Conservation (phyloP, 1,140 invertebrate species). For the Meloidogyne chitwoodi region DNA sequence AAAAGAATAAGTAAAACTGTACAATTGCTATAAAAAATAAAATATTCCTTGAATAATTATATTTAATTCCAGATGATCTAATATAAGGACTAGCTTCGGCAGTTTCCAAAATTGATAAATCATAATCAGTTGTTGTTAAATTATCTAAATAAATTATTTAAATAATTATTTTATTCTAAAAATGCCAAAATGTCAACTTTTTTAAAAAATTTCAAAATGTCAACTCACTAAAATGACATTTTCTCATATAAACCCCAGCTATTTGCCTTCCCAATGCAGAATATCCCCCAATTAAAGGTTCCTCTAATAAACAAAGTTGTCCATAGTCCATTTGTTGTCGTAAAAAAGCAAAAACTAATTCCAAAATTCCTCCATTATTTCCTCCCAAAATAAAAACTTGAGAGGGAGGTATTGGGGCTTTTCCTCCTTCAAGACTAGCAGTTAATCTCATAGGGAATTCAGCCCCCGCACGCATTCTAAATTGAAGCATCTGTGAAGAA, state of each 20-base stretch:
- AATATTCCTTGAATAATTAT: not conserved
- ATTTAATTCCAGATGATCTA: not conserved
- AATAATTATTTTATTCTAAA: not conserved
- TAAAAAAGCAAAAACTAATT: constrained; percentile 41
- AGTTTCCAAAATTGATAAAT: constrained; percentile 19
- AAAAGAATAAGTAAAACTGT: not conserved
- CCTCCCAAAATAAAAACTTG: constrained; percentile 39
- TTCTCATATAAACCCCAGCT: constrained; percentile 31
- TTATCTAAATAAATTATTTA: constrained; percentile 16
- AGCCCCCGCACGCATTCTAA: constrained; percentile 20
- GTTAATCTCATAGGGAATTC: constrained; percentile 44
- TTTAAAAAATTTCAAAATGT: constrained; percentile 1
- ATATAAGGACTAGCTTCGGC: constrained; percentile 27
- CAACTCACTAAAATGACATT: constrained; percentile 40
- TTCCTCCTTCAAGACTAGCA: constrained; percentile 39
- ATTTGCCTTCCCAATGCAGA: constrained; percentile 45
- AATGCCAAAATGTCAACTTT: not conserved
- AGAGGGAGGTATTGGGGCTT: constrained; percentile 32
- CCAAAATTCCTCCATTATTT: constrained; percentile 32
- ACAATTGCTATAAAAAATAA: not conserved
- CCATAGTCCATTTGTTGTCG: constrained; percentile 43
- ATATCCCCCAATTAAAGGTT: constrained; percentile 38
- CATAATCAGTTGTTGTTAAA: constrained; percentile 27
- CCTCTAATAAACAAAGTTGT: constrained; percentile 38
- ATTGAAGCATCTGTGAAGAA: constrained; percentile 42